Evolutionary conservation across 2,888 invertebrate species (phyloP), one percentile per base, ranked within the genome.

Genomic region (Troglohyphantes excavatus): DNA sequence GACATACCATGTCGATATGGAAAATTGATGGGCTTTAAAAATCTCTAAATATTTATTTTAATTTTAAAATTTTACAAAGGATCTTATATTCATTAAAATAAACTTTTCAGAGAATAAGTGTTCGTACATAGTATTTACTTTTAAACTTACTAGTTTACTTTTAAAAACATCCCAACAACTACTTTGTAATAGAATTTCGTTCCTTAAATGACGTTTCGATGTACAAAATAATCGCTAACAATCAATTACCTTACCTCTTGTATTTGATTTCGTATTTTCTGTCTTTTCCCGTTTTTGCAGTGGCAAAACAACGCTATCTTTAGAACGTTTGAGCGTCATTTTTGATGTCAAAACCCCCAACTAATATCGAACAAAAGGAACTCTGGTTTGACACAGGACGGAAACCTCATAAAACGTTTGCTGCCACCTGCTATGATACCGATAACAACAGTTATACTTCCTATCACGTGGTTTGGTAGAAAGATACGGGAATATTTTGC

Each of bases 401-500:
- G 78, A 78, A 68, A 43, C 63, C 39, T 39, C 5, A 17, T 39
- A 33, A 11, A 2, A 43, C 43, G 17, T 46, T 63, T 43, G 2
- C 17, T 65, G 65, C 78, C 78, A 78, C 65, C 78, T 78, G 78
- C 65, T 78, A 33, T 17, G 23, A 26, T 6, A 17, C 23, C 63
- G 78, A 78, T 78, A 78, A 78, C 39, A 61, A 9, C 46, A 72
- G 13, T 23, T 29, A 39, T 33, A 65, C 43, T 78, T 78, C 78
- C 78, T 78, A 23, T 65, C n/a, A n/a, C 13, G 53, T 53, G 13
- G n/a, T 53, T 5, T n/a, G 17, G 53, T n/a, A n/a, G 0, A 5
- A 53, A 53, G 1, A 53, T 1, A n/a, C 53, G n/a, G 5, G 2
- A 17, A 17, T 53, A 1, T 9, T 13, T 2, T 17, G 17, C 53